phyloP scores from a whole-genome alignment of 2,797 vertebrate species.

The Paedocypris micromegethes region DNA sequence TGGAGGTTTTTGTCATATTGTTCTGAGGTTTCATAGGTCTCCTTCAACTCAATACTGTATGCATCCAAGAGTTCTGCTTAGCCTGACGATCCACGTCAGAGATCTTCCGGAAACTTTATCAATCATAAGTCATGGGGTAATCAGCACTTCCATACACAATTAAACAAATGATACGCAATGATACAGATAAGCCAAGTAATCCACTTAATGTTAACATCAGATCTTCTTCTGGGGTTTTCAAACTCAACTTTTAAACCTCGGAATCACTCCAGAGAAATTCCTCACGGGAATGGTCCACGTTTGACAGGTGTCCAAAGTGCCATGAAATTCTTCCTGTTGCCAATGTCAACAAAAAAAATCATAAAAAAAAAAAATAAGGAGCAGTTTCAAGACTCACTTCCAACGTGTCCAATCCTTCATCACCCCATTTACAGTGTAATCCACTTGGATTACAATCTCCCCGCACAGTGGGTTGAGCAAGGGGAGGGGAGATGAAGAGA shows the following conservation, averaged over 20 bases:
- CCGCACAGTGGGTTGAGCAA: slow-evolving; percentile 50
- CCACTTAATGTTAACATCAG: slow-evolving; percentile 17
- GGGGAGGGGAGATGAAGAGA: slow-evolving; percentile 31
- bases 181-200: slow-evolving; percentile 33
- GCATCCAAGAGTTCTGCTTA: slow-evolving; percentile 13
- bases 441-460: slow-evolving; percentile 71
- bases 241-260: background rate
- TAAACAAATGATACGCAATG: background rate
- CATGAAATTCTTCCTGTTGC: no score
- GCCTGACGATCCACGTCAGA: slow-evolving; percentile 33
- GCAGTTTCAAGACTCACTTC: slow-evolving; percentile 38
- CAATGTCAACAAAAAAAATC: no score
- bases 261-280: no score
- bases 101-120: slow-evolving; percentile 43
- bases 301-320: slow-evolving; percentile 4
- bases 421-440: slow-evolving; percentile 67
- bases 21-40: slow-evolving; percentile 14
- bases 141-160: slow-evolving; percentile 22
- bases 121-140: slow-evolving; percentile 3
- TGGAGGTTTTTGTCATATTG: slow-evolving; percentile 53
- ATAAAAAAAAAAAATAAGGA: slow-evolving; percentile 19
- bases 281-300: background rate
- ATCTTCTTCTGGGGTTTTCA: slow-evolving; percentile 10
- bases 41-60: slow-evolving; percentile 6
- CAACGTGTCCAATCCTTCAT: slow-evolving; percentile 53